phyloP scores from a whole-genome alignment of 2,888 invertebrate genomes.

The Leistus spinibarbis region DNA sequence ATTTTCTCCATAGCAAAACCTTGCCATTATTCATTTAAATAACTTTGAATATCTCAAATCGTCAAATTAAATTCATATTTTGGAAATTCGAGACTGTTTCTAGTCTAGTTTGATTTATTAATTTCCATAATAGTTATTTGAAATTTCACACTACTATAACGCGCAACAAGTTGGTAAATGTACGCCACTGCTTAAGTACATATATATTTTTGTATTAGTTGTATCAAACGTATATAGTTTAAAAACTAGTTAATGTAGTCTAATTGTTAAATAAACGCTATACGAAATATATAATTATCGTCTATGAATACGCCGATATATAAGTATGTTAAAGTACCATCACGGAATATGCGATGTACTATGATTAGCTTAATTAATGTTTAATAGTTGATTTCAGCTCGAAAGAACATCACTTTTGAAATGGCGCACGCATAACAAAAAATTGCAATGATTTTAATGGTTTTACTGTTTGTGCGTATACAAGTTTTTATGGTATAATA shows the following conservation, averaged over 20 bases:
- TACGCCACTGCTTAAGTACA: neutral
- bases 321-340: neutral
- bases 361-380: conserved; percentile 26
- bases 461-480: neutral
- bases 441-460: neutral
- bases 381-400: conserved; percentile 4
- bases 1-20: too few relatives aligned
- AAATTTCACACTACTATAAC: too few relatives aligned
- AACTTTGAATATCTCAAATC: too few relatives aligned
- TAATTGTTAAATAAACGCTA: conserved; percentile 31
- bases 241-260: conserved; percentile 16
- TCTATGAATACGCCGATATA: conserved; percentile 7
- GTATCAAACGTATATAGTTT: neutral
- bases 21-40: too few relatives aligned
- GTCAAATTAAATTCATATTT: too few relatives aligned
- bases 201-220: neutral
- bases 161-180: neutral
- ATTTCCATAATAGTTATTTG: too few relatives aligned
- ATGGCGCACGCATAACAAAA: neutral
- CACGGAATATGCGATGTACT: neutral
- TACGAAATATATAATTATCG: conserved; percentile 12
- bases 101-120: too few relatives aligned
- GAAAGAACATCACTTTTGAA: neutral
- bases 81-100: too few relatives aligned
- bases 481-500: neutral